phyloP scores from a whole-genome alignment of 2,797 vertebrate species.

The Galagoides demidoff region DNA sequence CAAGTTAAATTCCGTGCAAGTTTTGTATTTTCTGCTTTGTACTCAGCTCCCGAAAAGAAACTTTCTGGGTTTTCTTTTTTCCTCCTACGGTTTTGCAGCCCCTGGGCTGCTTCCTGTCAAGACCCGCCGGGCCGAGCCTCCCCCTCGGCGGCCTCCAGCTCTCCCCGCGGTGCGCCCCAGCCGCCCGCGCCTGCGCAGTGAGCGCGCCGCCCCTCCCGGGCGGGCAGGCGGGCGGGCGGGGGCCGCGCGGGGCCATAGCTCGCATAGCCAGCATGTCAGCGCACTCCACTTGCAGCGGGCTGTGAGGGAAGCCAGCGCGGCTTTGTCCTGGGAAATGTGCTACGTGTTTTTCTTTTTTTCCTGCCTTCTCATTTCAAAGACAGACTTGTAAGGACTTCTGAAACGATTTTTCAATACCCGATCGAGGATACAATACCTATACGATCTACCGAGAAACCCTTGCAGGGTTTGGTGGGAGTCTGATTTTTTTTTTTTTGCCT shows the following conservation, averaged over 20 bases:
- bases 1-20: no score
- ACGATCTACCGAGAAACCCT: conserved; percentile 55
- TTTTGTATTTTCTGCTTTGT: background rate
- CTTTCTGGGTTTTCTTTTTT: conserved; percentile 18
- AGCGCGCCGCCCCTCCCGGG: no score
- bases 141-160: background rate
- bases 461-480: conserved; percentile 72
- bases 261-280: conserved; percentile 91
- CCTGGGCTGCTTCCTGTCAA: conserved; percentile 76
- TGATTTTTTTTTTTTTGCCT: background rate
- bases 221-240: background rate
- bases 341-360: conserved; percentile 9
- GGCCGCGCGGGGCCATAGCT: background rate
- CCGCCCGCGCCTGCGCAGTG: no score
- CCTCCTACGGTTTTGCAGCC: conserved; percentile 27
- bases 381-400: conserved; percentile 68
- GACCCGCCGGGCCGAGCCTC: conserved; percentile 50
- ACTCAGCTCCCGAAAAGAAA: conserved; percentile 23
- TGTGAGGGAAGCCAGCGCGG: conserved; percentile 91
- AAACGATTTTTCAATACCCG: conserved; percentile 37
- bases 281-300: conserved; percentile 96
- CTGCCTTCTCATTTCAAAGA: background rate
- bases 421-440: background rate
- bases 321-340: conserved; percentile 86
- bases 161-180: background rate